Conservation (phyloP, 2,888 invertebrate species). For the Melanostoma mellinum region DNA sequence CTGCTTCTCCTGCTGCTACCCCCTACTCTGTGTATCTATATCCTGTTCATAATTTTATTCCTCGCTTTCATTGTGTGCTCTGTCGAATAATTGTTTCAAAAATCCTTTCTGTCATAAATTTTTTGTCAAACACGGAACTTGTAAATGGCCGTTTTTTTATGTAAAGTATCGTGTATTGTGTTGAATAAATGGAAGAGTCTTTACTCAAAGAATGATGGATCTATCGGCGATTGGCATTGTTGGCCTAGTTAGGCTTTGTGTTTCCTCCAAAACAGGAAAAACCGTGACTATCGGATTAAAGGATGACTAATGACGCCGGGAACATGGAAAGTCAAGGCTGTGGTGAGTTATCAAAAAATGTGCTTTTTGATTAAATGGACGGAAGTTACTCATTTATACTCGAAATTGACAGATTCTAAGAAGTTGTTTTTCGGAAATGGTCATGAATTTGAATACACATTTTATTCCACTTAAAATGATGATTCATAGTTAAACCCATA, state of each 20-base stretch:
- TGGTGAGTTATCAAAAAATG: conserved; percentile 50
- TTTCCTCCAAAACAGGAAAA: conserved; percentile 1
- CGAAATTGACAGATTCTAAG: too few species aligned
- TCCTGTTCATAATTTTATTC: conserved; percentile 41
- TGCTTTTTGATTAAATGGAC: neutral
- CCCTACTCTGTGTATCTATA: conserved; percentile 51
- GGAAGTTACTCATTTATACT: too few species aligned
- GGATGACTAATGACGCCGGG: conserved; percentile 48
- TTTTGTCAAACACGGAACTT: too few species aligned
- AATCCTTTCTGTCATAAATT: too few species aligned
- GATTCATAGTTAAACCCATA: too few species aligned
- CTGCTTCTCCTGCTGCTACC: neutral
- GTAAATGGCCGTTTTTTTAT: too few species aligned
- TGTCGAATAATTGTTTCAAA: neutral
- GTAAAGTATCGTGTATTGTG: neutral
- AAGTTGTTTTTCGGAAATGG: neutral
- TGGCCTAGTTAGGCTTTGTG: conserved; percentile 3
- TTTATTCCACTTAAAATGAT: neutral
- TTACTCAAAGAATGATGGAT: conserved; percentile 39
- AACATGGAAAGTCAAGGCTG: conserved; percentile 22
- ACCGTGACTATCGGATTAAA: conserved; percentile 13
- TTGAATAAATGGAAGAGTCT: conserved; percentile 24
- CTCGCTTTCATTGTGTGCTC: conserved; percentile 9
- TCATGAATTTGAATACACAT: neutral
- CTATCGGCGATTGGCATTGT: conserved; percentile 6